Evolutionary conservation across 92 coral and sea anemone genomes (phyloP).

Genomic region (Meandrina meandrites): DNA sequence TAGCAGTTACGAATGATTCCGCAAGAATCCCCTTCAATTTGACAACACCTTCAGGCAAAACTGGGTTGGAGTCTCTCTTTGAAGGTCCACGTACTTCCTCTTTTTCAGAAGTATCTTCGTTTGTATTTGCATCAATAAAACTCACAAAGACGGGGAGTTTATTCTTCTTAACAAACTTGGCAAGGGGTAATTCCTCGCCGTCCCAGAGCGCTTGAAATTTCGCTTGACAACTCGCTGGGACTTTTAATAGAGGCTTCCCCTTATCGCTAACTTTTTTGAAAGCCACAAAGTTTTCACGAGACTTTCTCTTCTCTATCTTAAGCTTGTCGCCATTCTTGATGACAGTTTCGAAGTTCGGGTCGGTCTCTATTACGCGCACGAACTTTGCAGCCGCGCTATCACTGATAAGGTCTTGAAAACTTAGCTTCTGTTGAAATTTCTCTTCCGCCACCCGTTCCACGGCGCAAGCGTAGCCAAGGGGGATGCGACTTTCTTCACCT

Average conservation of each 20-base stretch:
- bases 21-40: conserved; percentile 46
- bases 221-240: conserved; percentile 43
- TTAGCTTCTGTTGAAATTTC: conserved; percentile 37
- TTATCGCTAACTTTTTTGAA: conserved; percentile 29
- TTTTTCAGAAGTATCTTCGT: background rate
- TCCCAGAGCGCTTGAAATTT: conserved; percentile 48
- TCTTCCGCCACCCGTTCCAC: conserved; percentile 50
- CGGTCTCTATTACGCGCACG: conserved; percentile 48
- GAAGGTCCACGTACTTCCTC: background rate
- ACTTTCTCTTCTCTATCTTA: conserved; percentile 14
- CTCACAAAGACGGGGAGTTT: conserved; percentile 48
- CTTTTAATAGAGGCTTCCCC: conserved; percentile 19
- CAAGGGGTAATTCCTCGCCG: conserved; percentile 39
- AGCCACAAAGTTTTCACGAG: conserved; percentile 24
- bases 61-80: background rate
- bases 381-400: conserved; percentile 47
- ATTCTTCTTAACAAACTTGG: conserved; percentile 43
- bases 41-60: conserved; percentile 37
- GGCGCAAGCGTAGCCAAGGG: conserved; percentile 28
- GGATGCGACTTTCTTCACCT: conserved; percentile 39
- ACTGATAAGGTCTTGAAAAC: conserved; percentile 18
- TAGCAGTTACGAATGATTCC: conserved; percentile 43
- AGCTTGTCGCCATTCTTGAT: conserved; percentile 30
- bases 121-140: conserved; percentile 13
- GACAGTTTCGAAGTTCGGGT: conserved; percentile 38